phyloP scores from a whole-genome alignment of 2,797 vertebrate species.

The Lagocephalus sceleratus region DNA sequence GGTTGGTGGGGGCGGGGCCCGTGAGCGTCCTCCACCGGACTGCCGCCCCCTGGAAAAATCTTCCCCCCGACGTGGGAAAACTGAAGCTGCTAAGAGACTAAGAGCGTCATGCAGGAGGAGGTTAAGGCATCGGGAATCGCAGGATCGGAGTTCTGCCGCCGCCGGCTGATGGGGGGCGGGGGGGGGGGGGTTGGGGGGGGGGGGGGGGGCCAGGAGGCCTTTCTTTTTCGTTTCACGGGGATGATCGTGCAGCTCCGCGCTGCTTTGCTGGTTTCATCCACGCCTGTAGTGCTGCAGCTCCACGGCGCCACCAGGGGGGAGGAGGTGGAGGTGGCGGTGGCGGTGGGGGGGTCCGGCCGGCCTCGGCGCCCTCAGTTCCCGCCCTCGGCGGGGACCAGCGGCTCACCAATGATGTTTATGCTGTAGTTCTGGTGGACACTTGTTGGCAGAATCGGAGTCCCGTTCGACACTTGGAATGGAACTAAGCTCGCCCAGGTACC shows the following conservation, averaged over 20 bases:
- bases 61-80: conserved; percentile 62
- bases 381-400: conserved; percentile 97
- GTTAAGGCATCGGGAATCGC: conserved; percentile 99
- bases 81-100: conserved; percentile 75
- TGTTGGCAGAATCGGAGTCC: conserved; percentile 98
- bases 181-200: conserved; percentile 71
- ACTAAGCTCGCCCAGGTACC: conserved; percentile 99
- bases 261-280: conserved; percentile 89
- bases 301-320: conserved; percentile 36
- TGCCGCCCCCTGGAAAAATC: not conserved
- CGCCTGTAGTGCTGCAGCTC: conserved; percentile 55
- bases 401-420: conserved; percentile 99
- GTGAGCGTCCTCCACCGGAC: conserved; percentile 76
- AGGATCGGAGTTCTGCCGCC: conserved; percentile 95
- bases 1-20: conserved; percentile 58
- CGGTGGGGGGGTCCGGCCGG: conserved; percentile 36
- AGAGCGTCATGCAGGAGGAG: conserved; percentile 97
- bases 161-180: conserved; percentile 94
- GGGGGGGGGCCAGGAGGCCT: conserved; percentile 72
- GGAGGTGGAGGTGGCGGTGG: not conserved
- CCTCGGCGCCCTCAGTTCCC: conserved; percentile 86
- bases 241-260: conserved; percentile 67
- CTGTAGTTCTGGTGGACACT: conserved; percentile 99
- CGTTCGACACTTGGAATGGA: conserved; percentile 99
- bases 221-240: conserved; percentile 29